Evolutionary conservation across 2,113 vertebrate species (phyloP).

Genomic region (Eudyptes chrysolophus): DNA sequence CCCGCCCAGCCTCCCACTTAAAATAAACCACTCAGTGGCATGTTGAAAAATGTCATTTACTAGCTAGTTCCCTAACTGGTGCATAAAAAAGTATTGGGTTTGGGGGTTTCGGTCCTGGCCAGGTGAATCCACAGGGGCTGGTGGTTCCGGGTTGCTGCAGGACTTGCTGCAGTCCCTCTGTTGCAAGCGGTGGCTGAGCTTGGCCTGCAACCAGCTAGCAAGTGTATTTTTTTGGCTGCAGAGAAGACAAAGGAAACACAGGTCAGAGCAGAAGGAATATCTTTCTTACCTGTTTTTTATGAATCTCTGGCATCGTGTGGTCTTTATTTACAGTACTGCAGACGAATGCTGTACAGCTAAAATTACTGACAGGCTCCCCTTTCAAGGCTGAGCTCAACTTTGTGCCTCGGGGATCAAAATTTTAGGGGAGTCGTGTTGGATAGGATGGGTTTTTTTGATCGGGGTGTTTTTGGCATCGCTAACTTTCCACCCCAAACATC

Average conservation of each 20-base stretch:
- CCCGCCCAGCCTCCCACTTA: background rate
- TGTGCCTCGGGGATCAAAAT: background rate
- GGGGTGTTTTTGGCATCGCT: background rate
- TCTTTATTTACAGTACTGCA: background rate
- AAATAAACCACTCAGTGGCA: background rate
- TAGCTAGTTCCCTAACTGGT: background rate
- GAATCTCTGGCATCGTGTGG: background rate
- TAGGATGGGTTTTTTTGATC: background rate
- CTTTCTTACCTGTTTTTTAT: background rate
- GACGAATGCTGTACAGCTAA: accelerated
- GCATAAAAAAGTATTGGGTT: background rate
- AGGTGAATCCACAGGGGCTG: background rate
- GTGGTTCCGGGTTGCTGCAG: background rate
- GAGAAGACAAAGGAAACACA: background rate
- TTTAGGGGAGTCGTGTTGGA: background rate
- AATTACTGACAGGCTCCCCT: background rate
- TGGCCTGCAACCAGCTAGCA: background rate
- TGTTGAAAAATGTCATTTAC: background rate
- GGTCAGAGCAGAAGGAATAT: background rate
- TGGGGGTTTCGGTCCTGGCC: background rate
- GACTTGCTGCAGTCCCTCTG: background rate
- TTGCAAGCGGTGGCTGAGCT: background rate
- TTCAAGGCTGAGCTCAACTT: background rate
- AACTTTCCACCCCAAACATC: background rate
- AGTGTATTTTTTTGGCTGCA: background rate